Evolutionary conservation across 2,113 vertebrate genomes (phyloP).

Genomic region (Xiphophorus maculatus): DNA sequence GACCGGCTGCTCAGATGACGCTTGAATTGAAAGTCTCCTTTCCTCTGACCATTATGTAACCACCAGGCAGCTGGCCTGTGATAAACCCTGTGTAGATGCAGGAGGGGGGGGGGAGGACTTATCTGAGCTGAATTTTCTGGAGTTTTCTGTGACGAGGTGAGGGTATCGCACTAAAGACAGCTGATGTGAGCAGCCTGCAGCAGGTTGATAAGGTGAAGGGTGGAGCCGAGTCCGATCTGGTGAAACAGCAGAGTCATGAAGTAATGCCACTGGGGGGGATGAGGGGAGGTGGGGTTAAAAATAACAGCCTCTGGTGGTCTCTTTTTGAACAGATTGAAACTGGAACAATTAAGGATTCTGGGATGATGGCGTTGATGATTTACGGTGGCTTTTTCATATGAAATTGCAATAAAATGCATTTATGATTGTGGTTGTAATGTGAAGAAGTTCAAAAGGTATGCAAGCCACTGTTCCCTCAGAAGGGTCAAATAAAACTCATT

Average conservation of each 20-base stretch:
- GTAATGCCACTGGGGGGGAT: neutral
- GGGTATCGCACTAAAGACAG: conserved; percentile 37
- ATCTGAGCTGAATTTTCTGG: conserved; percentile 26
- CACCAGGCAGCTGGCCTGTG: conserved; percentile 22
- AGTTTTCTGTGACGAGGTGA: conserved; percentile 8
- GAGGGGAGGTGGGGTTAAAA: neutral
- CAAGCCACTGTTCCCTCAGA: too few relatives aligned
- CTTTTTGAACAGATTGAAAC: too few relatives aligned
- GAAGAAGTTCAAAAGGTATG: too few relatives aligned
- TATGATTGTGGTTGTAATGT: too few relatives aligned
- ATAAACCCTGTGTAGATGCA: conserved; percentile 6
- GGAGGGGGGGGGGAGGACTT: conserved; percentile 12
- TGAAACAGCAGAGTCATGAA: conserved; percentile 31
- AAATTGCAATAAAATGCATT: too few relatives aligned
- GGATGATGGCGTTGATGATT: too few relatives aligned
- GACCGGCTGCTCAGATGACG: neutral
- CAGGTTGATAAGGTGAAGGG: conserved; percentile 77
- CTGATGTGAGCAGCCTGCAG: conserved; percentile 49
- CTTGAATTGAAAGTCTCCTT: neutral
- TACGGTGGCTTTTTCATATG: too few relatives aligned
- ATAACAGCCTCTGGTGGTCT: neutral
- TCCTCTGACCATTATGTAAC: conserved; percentile 12
- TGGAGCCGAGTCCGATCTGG: conserved; percentile 50
- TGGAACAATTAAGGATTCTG: too few relatives aligned
- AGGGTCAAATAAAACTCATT: too few relatives aligned